phyloP scores from a whole-genome alignment of 53 echinoderm and acorn worm genomes.

The Hippasteria phrygiana region DNA sequence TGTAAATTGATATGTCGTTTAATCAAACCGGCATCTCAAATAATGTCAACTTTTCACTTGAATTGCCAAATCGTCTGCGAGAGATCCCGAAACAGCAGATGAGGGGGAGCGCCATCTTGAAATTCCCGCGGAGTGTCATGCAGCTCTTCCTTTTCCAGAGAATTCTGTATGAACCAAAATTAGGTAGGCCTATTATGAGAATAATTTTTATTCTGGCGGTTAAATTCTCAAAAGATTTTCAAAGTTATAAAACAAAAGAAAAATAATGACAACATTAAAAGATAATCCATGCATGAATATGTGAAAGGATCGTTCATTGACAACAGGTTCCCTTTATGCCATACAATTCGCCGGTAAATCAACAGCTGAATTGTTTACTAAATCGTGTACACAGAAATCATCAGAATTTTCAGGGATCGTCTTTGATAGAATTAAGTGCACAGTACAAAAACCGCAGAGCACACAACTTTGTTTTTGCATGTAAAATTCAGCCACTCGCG shows the following conservation, averaged over 20 bases:
- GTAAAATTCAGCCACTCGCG: not conserved
- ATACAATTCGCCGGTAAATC: not conserved
- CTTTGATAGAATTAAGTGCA: not conserved
- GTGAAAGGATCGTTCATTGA: not conserved
- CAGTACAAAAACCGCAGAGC: too few species aligned
- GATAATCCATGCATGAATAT: not conserved
- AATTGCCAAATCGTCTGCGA: not conserved
- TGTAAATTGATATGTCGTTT: not conserved
- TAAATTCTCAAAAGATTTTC: too few species aligned
- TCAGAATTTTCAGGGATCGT: not conserved
- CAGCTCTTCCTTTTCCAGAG: constrained; percentile 16
- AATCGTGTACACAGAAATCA: not conserved
- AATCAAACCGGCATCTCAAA: not conserved
- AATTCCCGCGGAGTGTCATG: constrained; percentile 29
- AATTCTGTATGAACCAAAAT: not conserved
- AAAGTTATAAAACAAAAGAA: too few species aligned
- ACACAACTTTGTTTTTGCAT: too few species aligned
- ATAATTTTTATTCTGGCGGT: too few species aligned
- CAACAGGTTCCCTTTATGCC: too few species aligned
- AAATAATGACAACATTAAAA: too few species aligned
- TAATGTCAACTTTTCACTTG: not conserved
- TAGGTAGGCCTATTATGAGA: not conserved
- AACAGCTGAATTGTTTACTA: not conserved
- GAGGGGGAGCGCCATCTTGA: constrained; percentile 49
- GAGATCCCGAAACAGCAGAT: too few species aligned